Conservation (phyloP, 1,140 invertebrate species). For the Brachionus paranguensis region DNA sequence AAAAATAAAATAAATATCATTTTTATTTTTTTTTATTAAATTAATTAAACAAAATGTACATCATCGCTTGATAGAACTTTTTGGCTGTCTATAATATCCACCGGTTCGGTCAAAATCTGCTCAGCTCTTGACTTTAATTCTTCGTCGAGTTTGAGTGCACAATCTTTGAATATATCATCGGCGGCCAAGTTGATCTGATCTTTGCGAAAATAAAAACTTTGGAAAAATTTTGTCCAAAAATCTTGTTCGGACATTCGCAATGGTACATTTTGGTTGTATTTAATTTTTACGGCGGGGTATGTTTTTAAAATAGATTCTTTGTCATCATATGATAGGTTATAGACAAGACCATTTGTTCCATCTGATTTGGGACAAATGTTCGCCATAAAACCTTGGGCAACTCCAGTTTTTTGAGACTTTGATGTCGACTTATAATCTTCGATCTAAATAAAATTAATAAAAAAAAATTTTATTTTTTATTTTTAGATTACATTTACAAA, state of each 20-base stretch:
- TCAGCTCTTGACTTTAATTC: constrained; percentile 5
- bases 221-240: constrained; percentile 99
- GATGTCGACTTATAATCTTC: neutral
- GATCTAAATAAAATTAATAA: constrained; percentile 32
- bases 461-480: constrained; percentile 64
- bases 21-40: neutral
- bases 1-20: neutral
- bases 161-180: constrained; percentile 85
- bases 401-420: constrained; percentile 28
- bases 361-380: constrained; percentile 95
- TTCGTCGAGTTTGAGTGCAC: constrained; percentile 88
- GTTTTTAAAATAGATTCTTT: constrained; percentile 98
- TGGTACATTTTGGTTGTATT: constrained; percentile 92
- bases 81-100: constrained; percentile 29
- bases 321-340: constrained; percentile 91
- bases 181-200: constrained; percentile 80
- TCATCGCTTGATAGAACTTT: constrained; percentile 23
- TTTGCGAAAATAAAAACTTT: constrained; percentile 98
- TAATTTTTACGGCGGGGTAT: constrained; percentile 91
- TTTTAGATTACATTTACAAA: constrained; percentile 62
- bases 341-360: constrained; percentile 84
- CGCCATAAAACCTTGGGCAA: constrained; percentile 48
- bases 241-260: constrained; percentile 86
- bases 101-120: neutral
- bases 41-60: neutral